phyloP scores from a whole-genome alignment of 2,113 vertebrate species.

The Ivindomyrus marchei region DNA sequence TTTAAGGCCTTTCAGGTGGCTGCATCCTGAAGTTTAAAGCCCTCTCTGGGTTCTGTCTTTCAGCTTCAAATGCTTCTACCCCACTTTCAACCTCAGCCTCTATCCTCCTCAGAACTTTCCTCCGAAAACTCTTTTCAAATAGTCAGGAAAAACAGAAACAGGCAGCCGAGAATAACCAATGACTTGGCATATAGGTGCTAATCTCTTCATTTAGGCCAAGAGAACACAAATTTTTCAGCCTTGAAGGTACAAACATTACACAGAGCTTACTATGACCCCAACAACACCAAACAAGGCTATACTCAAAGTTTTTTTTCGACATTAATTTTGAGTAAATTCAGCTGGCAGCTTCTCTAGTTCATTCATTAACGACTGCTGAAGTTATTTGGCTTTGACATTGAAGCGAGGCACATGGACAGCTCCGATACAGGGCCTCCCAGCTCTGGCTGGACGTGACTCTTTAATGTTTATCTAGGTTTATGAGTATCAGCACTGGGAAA shows the following conservation, averaged over 20 bases:
- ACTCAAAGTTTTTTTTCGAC: background rate
- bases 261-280: background rate
- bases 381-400: background rate
- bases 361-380: background rate
- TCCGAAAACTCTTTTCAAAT: background rate
- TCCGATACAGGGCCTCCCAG: slow-evolving; percentile 10
- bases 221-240: background rate
- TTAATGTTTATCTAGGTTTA: background rate
- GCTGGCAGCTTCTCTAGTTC: background rate
- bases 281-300: background rate
- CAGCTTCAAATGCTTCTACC: background rate
- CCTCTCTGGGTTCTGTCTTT: background rate
- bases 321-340: background rate
- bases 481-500: slow-evolving; percentile 21
- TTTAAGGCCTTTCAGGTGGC: background rate
- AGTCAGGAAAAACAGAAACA: background rate
- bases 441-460: background rate
- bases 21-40: background rate
- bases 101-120: background rate
- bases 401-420: background rate
- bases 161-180: background rate
- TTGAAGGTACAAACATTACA: background rate
- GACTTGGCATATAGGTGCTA: background rate
- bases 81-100: background rate
- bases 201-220: background rate